Conservation (phyloP, 2,797 vertebrate genomes). For the Perodicticus potto region DNA sequence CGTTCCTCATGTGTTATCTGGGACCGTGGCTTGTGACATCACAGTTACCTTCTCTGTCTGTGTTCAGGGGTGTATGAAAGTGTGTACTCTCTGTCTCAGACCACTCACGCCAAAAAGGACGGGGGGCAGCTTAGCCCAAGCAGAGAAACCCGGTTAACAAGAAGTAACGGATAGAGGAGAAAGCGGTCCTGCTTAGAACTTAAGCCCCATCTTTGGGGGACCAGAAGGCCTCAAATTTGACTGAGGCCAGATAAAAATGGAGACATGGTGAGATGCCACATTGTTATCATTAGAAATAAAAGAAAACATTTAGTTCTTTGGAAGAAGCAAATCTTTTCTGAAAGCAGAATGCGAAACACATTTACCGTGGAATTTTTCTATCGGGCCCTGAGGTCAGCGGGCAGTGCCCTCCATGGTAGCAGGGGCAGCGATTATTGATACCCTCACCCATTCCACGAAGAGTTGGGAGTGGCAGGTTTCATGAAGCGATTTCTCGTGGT, state of each 20-base stretch:
- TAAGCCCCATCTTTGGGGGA: not conserved
- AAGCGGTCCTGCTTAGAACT: not conserved
- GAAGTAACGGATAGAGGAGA: not conserved
- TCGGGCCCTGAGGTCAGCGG: not conserved
- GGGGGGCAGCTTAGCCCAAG: not conserved
- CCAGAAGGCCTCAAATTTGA: not conserved
- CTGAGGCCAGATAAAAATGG: not conserved
- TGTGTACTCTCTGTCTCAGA: not conserved
- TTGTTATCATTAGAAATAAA: not conserved
- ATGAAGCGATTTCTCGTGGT: not conserved
- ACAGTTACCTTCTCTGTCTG: not conserved
- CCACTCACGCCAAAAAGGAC: not conserved
- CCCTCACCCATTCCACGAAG: not conserved
- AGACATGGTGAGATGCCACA: not conserved
- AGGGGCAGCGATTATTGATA: not conserved
- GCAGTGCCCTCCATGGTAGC: too few species aligned
- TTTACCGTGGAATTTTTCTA: not conserved
- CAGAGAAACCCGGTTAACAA: not conserved
- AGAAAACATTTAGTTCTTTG: not conserved
- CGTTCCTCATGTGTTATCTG: not conserved
- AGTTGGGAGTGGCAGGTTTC: not conserved
- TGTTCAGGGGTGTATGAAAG: too few species aligned
- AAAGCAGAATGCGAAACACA: not conserved
- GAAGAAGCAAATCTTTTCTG: not conserved
- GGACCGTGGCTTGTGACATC: rapidly evolving